phyloP scores from a whole-genome alignment of 2,888 invertebrate species.

The Cremastinae sp. region DNA sequence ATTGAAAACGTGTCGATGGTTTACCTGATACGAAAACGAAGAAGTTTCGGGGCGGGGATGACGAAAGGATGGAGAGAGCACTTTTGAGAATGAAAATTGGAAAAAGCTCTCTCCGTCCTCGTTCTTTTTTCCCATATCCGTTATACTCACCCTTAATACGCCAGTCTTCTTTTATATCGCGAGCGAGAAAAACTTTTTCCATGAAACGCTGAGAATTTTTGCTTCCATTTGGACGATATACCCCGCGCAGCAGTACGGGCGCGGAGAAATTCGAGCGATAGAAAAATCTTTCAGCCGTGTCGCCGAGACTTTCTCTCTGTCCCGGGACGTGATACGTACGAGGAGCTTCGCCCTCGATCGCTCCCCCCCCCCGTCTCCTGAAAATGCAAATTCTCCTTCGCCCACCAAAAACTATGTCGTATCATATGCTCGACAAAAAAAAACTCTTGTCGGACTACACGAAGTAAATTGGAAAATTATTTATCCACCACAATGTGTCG shows the following conservation, averaged over 20 bases:
- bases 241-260: background rate
- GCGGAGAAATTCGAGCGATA: constrained; percentile 22
- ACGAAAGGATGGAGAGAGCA: constrained; percentile 15
- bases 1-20: constrained; percentile 58
- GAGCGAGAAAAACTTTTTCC: constrained; percentile 31
- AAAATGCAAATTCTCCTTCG: background rate
- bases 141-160: constrained; percentile 11
- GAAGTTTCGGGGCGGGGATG: background rate
- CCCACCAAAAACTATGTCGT: background rate
- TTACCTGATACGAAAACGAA: constrained; percentile 35
- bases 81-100: constrained; percentile 52
- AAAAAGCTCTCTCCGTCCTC: constrained; percentile 33
- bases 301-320: too few species aligned
- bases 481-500: too few species aligned
- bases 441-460: background rate
- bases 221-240: too few species aligned
- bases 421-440: background rate
- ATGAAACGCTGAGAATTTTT: constrained; percentile 26
- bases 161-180: constrained; percentile 24
- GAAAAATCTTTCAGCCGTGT: constrained; percentile 16
- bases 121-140: constrained; percentile 18
- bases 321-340: too few species aligned
- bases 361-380: too few species aligned
- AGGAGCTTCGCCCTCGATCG: too few species aligned
- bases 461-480: too few species aligned